A percentile compares a stretch with the other conserved stretches of the same genome.
Evolutionary conservation across 2,797 vertebrate species (phyloP).

Genomic region (Notamacropus eugenii): DNA sequence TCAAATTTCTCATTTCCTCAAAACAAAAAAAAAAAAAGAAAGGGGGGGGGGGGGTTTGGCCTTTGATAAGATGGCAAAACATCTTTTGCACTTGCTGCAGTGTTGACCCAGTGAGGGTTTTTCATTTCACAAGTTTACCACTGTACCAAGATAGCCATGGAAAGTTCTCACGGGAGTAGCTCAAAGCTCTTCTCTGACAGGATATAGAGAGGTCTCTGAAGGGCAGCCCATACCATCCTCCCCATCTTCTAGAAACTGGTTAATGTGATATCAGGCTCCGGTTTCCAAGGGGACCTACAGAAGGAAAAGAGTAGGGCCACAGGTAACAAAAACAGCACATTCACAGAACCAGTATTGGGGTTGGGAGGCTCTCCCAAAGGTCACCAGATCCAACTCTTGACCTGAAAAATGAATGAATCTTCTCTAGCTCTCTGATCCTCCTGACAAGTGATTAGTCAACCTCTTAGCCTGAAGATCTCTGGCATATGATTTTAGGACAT

Average conservation of each 20-base stretch:
- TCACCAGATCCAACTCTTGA: background rate
- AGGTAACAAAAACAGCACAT: background rate
- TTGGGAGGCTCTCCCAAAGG: background rate
- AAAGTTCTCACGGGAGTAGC: background rate
- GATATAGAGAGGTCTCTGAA: background rate
- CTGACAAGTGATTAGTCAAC: background rate
- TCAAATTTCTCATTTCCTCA: constrained; percentile 65
- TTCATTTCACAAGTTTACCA: constrained; percentile 63
- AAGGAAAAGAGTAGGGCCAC: background rate
- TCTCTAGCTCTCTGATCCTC: background rate
- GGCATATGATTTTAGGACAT: background rate
- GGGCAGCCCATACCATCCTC: background rate
- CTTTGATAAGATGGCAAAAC: background rate
- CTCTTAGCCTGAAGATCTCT: background rate
- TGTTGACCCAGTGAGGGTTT: background rate
- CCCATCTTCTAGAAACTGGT: background rate
- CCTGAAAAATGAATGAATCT: background rate
- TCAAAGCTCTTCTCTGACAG: background rate
- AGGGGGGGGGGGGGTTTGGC: fast-evolving
- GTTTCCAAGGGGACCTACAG: background rate
- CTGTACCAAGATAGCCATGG: background rate
- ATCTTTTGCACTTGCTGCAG: constrained; percentile 63
- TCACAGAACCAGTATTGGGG: background rate
- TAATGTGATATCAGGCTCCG: background rate
- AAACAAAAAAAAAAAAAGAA: background rate